Base-by-base conservation (phyloP, 2,888 invertebrate genomes). In the Proisotoma minuta region DNA sequence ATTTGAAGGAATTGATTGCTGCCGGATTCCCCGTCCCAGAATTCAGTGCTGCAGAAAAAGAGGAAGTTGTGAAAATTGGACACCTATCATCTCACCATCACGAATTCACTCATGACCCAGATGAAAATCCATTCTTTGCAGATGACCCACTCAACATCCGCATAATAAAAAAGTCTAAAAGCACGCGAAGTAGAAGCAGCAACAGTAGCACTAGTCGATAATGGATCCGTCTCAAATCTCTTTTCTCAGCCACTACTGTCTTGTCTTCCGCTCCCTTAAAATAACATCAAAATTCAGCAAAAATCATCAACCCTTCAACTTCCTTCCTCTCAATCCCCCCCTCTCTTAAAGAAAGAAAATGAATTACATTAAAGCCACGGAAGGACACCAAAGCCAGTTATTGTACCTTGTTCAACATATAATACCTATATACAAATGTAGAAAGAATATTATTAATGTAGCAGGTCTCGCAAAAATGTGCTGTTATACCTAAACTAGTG, bases 81-180 rank as follows among this genome's bases (percentile, higher is more conserved):
- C 87, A 86, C 75, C 89, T 89, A 62, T 83, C 87, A 39, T 89
- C 87, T 74, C 94, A 93, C 80, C 91, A 92, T 75, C 91, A 90
- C 63, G 90, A 92, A 76, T 95, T 93, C 80, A 87, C 91, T 73
- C 92, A 94, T 79, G 91, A 93, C 77, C 88, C 93, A 29, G 86
- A 87, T 74, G 81, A 86, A 64, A 95, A 93, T 80, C 94, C 95
- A 0, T 93, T 95, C 78, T 82, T 96, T 57, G 91, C 95, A 58
- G 96, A 96, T 80, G 96, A 96, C 81, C 95, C 94, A 5, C 92
- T 91, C 81, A 96, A 96, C 80, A 86, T 97, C 67, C 85, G 89
- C 76, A 92, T 94, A 77, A 84, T 88, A 47, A 91, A 91, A 53
- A 69, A 69, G 34, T 54, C 63, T 10, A 69, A 69, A 59, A 40